phyloP scores from a whole-genome alignment of 2,113 vertebrate genomes.

The Cyrtonyx montezumae region DNA sequence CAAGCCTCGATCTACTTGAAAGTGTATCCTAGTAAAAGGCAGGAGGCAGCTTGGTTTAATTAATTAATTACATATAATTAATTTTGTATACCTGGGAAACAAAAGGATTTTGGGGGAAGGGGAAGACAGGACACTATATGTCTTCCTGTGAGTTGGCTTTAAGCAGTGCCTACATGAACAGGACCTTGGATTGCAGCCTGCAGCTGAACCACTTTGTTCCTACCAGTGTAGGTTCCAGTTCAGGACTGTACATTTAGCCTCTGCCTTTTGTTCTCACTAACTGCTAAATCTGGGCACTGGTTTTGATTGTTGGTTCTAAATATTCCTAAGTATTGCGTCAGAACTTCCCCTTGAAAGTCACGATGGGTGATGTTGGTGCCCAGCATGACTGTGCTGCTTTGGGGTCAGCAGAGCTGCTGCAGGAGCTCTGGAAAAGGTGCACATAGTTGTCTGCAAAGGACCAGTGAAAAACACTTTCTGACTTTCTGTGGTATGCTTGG shows the following conservation, averaged over 20 bases:
- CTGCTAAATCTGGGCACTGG: neutral
- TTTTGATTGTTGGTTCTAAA: neutral
- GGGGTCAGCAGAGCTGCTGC: neutral
- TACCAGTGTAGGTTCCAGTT: neutral
- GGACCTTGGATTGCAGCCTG: neutral
- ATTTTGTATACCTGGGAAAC: neutral
- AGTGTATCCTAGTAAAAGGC: neutral
- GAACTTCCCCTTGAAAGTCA: neutral
- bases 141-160: neutral
- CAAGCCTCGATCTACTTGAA: neutral
- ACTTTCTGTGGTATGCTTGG: too few species aligned
- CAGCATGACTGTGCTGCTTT: neutral
- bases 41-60: neutral
- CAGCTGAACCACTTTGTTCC: neutral
- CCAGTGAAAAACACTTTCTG: too few species aligned
- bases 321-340: neutral
- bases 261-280: neutral
- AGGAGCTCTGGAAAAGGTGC: neutral
- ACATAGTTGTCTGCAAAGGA: neutral
- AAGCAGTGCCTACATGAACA: neutral
- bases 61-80: neutral
- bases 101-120: neutral
- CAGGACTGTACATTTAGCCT: fast-evolving
- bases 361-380: neutral
- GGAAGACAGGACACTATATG: neutral